Conservation (phyloP, 2,888 invertebrate genomes). For the Platynereis dumerilii region DNA sequence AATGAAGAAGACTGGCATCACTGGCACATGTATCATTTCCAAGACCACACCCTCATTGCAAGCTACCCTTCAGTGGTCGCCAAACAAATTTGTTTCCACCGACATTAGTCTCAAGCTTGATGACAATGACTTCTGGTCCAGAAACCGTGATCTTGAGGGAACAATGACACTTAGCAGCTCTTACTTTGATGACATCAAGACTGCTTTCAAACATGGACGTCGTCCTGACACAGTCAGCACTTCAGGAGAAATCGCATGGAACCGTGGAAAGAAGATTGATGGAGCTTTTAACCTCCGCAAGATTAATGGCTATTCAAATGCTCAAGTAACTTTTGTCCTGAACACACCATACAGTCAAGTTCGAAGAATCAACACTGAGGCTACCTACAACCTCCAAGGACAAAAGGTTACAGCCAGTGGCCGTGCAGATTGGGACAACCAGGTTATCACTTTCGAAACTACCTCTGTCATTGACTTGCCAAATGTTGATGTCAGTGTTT, state of each 20-base stretch:
- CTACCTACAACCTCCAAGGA: conserved; percentile 2
- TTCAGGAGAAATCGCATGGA: neutral
- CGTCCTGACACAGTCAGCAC: neutral
- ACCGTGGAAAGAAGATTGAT: conserved; percentile 12
- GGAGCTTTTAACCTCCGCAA: neutral
- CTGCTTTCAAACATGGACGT: neutral
- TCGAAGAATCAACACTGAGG: neutral
- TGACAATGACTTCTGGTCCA: neutral
- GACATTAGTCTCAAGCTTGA: neutral
- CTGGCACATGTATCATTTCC: too few species aligned
- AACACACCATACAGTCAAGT: neutral
- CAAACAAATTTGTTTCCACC: neutral
- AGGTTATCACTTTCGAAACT: too few species aligned
- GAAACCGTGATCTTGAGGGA: neutral
- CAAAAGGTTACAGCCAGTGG: conserved; percentile 12
- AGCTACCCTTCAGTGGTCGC: neutral
- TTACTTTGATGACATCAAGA: neutral
- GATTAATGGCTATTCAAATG: neutral
- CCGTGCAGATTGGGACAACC: neutral
- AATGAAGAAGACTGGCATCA: too few species aligned
- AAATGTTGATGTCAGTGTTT: too few species aligned
- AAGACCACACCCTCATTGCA: conserved; percentile 4
- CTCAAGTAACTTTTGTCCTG: neutral
- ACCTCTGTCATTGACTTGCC: conserved; percentile 4
- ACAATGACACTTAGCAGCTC: neutral